Percentiles rank a stretch among this genome's conserved stretches.
Conservation (phyloP, 2,113 vertebrate species). For the cattle (Bos taurus) region ARS-UCD2.0 NC_037347.1:14709001-14709500, state of each 20-base stretch:
- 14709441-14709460: neutral
- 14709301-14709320: constrained; percentile 6
- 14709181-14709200: neutral
- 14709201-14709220: neutral
- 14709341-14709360: neutral
- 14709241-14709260: neutral
- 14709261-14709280: neutral
- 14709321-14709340: neutral
- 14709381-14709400: neutral
- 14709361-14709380: neutral
- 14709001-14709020: neutral
- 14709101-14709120: neutral
- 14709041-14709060: neutral
- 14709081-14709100: neutral
- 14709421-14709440: neutral
- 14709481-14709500: neutral
- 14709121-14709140: neutral
- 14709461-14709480: neutral
- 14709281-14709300: neutral
- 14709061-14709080: neutral
- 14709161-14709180: neutral
- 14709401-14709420: neutral
- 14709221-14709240: neutral
- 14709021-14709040: neutral
- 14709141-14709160: no score